phyloP scores from a whole-genome alignment of 2,113 vertebrate genomes.

The Dasyprocta punctata region DNA sequence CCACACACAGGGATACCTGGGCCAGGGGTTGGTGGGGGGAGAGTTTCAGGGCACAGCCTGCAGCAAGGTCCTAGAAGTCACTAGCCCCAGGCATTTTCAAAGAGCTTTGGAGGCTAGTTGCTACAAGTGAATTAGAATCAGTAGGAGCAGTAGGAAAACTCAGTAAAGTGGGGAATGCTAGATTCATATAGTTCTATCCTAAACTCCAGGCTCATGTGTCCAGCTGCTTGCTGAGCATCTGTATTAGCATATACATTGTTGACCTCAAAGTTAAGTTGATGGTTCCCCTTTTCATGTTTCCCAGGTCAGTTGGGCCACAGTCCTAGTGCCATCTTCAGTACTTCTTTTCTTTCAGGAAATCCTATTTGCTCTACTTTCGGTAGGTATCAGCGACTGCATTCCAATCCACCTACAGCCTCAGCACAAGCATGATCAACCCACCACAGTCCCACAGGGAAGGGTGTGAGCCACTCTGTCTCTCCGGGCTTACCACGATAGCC shows the following conservation, averaged over 20 bases:
- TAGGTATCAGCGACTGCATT: not conserved
- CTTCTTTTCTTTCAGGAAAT: not conserved
- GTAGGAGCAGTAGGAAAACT: not conserved
- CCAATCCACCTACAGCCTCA: not conserved
- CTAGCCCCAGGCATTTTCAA: not conserved
- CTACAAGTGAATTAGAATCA: not conserved
- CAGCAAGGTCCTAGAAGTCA: not conserved
- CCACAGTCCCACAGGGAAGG: not conserved
- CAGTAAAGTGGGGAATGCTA: not conserved
- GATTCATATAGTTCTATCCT: not conserved
- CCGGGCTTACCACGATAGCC: no score
- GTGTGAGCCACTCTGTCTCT: not conserved
- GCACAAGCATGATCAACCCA: not conserved
- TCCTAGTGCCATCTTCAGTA: not conserved
- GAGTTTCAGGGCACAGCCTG: not conserved
- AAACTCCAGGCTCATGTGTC: not conserved
- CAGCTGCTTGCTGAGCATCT: not conserved
- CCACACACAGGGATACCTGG: rapidly evolving
- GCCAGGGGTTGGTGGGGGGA: not conserved
- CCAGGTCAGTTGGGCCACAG: not conserved
- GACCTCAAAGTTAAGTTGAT: no score
- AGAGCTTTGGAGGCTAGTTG: no score
- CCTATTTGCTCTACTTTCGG: not conserved
- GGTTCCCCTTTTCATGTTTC: not conserved
- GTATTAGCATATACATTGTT: not conserved